These are phyloP conservation scores for Rhabdomys pumilio DNA, from an alignment of 2,797 vertebrate genomes.

Conservation along the genomic window DNA sequence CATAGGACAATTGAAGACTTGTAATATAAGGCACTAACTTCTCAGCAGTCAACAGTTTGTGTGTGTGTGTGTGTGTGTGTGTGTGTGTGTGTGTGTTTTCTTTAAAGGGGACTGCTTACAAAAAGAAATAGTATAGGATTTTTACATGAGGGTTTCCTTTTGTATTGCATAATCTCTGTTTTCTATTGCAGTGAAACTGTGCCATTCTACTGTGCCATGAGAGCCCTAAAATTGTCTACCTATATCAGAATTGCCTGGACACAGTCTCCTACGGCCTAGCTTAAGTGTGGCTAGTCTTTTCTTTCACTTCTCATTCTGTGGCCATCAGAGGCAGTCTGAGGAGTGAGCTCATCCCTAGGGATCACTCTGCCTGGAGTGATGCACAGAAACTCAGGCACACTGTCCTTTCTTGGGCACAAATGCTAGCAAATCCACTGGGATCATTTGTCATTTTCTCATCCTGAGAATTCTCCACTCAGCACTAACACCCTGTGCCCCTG, in stretches of 20 bases:
- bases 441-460: constrained; percentile 26
- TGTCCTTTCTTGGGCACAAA: constrained; percentile 47
- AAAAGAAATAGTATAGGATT: constrained; percentile 6
- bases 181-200: constrained; percentile 61
- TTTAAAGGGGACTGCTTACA: constrained; percentile 24
- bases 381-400: neutral
- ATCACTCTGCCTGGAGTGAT: neutral
- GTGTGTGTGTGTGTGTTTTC: constrained; percentile 11
- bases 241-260: neutral
- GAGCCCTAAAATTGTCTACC: constrained; percentile 55
- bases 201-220: constrained; percentile 43
- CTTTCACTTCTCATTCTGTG: constrained; percentile 6
- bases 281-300: neutral
- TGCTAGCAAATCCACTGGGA: neutral
- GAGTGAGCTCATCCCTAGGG: constrained; percentile 64
- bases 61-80: neutral
- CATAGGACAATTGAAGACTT: neutral
- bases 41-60: constrained; percentile 25
- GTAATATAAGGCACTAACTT: constrained; percentile 40
- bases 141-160: constrained; percentile 53
- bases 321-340: constrained; percentile 25
- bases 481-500: constrained; percentile 38
- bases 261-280: neutral
- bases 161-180: constrained; percentile 73
- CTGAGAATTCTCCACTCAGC: constrained; percentile 40